A percentile compares a stretch with the other conserved stretches of the same genome.
These are phyloP conservation scores for Mya arenaria DNA, from an alignment of 1,140 invertebrate species.

Conservation along the genomic window DNA sequence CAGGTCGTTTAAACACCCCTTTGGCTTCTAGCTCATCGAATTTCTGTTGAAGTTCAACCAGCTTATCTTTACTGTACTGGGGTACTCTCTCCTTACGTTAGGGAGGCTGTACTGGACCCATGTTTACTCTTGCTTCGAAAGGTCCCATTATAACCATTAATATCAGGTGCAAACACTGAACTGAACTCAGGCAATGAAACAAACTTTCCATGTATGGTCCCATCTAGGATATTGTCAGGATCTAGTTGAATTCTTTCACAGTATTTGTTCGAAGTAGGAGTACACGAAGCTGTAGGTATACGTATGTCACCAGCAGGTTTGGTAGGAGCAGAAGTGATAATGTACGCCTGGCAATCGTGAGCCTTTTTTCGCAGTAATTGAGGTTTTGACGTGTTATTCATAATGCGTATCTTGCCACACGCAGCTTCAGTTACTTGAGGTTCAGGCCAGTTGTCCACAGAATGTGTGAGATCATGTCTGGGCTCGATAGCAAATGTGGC, in stretches of 20 bases:
- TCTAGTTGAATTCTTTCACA: constrained; percentile 15
- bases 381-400: constrained; percentile 29
- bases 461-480: neutral
- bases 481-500: neutral
- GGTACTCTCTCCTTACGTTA: constrained; percentile 51
- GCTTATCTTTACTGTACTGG: constrained; percentile 43
- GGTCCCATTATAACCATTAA: constrained; percentile 59
- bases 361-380: constrained; percentile 27
- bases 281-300: neutral
- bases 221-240: constrained; percentile 16
- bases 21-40: constrained; percentile 46
- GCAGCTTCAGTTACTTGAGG: constrained; percentile 3
- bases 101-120: constrained; percentile 57
- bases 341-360: constrained; percentile 46
- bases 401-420: constrained; percentile 31
- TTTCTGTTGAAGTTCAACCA: constrained; percentile 48
- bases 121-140: constrained; percentile 47
- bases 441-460: neutral
- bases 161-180: constrained; percentile 36
- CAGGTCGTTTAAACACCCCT: constrained; percentile 23
- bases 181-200: neutral
- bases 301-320: neutral
- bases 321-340: neutral
- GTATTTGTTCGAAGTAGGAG: neutral
- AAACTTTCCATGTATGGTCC: neutral